phyloP scores from a whole-genome alignment of 2,888 invertebrate species.

The Perizoma flavofasciatum region DNA sequence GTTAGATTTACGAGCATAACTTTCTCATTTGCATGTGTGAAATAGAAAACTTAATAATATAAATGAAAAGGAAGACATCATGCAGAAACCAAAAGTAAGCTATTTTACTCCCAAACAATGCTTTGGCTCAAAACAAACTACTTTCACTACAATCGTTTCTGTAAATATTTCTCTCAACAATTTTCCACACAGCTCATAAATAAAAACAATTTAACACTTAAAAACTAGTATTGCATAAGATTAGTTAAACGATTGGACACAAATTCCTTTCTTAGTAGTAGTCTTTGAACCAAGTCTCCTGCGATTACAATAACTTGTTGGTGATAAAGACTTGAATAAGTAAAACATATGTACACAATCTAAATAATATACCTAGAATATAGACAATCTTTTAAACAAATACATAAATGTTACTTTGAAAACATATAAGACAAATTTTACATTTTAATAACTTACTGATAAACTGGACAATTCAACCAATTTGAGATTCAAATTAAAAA shows the following conservation, averaged over 20 bases:
- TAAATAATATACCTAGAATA: conserved; percentile 36
- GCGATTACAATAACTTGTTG: conserved; percentile 50
- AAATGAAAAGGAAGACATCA: conserved; percentile 65
- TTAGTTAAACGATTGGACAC: conserved; percentile 68
- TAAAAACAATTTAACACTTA: conserved; percentile 84
- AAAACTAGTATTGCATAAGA: conserved; percentile 82
- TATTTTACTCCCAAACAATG: conserved; percentile 42
- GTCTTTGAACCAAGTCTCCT: conserved; percentile 59
- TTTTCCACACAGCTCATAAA: conserved; percentile 73
- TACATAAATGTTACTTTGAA: conserved; percentile 24
- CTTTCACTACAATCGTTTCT: conserved; percentile 57
- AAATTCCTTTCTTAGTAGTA: conserved; percentile 52
- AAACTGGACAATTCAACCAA: conserved; percentile 41
- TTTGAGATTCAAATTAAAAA: conserved; percentile 43
- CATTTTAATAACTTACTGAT: conserved; percentile 22
- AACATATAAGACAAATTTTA: conserved; percentile 31
- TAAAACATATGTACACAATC: conserved; percentile 37
- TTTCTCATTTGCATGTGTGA: conserved; percentile 11
- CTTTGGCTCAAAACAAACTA: conserved; percentile 76
- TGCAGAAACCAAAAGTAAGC: conserved; percentile 55
- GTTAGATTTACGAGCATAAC: conserved; percentile 40
- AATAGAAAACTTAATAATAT: conserved; percentile 41
- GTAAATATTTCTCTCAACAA: conserved; percentile 54
- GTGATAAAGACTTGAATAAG: conserved; percentile 42
- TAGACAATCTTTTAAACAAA: conserved; percentile 34